Percentiles rank a stretch among this genome's conserved stretches.
Conservation (phyloP, 2,888 invertebrate genomes). For the Rhamphomyia laevipes region DNA sequence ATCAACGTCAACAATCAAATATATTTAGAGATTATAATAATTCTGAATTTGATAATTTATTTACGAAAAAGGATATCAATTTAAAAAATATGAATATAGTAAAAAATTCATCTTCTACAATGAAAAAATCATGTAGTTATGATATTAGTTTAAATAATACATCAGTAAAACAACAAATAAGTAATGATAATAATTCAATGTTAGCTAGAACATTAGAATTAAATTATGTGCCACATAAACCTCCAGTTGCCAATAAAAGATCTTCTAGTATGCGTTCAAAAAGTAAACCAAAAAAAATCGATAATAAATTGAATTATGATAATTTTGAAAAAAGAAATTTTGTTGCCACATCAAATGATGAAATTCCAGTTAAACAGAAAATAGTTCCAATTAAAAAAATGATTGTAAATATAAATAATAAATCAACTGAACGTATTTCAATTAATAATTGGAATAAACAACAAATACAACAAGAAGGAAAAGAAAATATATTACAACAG, state of each 20-base stretch:
- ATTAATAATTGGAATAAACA: too few relatives aligned
- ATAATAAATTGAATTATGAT: too few relatives aligned
- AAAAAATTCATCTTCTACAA: conserved; percentile 5
- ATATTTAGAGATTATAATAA: not conserved
- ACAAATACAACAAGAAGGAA: too few relatives aligned
- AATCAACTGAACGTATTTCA: too few relatives aligned
- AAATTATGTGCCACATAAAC: conserved; percentile 58
- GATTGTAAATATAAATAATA: too few relatives aligned
- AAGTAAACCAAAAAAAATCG: not conserved
- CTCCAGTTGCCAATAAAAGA: conserved; percentile 57
- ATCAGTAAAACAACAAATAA: conserved; percentile 26
- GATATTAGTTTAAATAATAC: conserved; percentile 24
- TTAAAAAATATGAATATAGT: too few relatives aligned
- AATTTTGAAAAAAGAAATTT: too few relatives aligned
- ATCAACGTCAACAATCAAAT: conserved; percentile 25
- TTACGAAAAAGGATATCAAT: too few relatives aligned
- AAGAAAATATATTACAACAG: too few relatives aligned
- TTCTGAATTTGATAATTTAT: not conserved
- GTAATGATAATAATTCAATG: not conserved
- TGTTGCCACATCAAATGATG: too few relatives aligned
- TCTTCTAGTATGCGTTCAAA: conserved; percentile 51
- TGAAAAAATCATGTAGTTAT: conserved; percentile 28
- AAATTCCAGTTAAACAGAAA: too few relatives aligned
- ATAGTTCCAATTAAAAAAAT: too few relatives aligned
- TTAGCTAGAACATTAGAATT: conserved; percentile 35